These are phyloP conservation scores for Actinernus sp. DNA, from an alignment of 92 coral and sea anemone genomes.

Conservation along the genomic window DNA sequence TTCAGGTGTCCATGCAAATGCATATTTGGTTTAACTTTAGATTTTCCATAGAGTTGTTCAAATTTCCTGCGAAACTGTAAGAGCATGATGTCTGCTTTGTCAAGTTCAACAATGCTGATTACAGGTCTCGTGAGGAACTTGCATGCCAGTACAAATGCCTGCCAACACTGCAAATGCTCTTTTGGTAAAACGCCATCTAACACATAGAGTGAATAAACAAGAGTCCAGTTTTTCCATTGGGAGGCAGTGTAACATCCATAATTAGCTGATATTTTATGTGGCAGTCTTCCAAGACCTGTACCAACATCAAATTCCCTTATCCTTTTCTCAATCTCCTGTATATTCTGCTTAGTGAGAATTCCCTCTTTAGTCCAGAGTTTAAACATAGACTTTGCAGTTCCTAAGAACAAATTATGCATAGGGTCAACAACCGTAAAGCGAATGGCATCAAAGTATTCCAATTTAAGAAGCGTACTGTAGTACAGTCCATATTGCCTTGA, in stretches of 20 bases:
- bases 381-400: too few relatives aligned
- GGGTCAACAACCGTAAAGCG: constrained; percentile 36
- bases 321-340: constrained; percentile 28
- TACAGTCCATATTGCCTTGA: constrained; percentile 36
- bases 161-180: too few relatives aligned
- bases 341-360: constrained; percentile 24
- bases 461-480: constrained; percentile 17
- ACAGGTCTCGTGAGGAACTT: constrained; percentile 36
- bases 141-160: constrained; percentile 64
- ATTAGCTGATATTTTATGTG: constrained; percentile 58
- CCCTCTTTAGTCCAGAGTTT: constrained; percentile 64
- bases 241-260: constrained; percentile 69
- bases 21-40: constrained; percentile 61
- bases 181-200: too few relatives aligned
- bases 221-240: constrained; percentile 66
- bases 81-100: constrained; percentile 51
- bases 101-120: constrained; percentile 27
- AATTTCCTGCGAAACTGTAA: constrained; percentile 42
- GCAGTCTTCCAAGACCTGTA: constrained; percentile 56
- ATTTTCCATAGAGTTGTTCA: constrained; percentile 34
- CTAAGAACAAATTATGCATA: constrained; percentile 47
- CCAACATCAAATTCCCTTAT: constrained; percentile 58
- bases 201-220: constrained; percentile 12
- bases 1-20: constrained; percentile 65
- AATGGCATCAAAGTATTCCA: constrained; percentile 54